Conservation (phyloP, 2,888 invertebrate genomes). For the Drosophila paracracens region DNA sequence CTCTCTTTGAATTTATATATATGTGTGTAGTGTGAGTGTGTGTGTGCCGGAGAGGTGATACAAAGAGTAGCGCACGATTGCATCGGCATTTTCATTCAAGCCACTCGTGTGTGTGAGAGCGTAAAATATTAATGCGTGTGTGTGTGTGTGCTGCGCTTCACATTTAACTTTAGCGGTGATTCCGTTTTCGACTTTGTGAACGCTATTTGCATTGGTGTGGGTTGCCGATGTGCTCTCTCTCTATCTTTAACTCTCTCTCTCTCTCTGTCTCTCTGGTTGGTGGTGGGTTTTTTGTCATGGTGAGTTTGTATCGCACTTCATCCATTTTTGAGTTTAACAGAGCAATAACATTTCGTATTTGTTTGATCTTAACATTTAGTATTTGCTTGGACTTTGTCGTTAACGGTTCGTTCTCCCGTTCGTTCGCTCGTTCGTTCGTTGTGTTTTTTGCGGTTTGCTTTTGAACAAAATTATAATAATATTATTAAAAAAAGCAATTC, state of each 20-base stretch:
- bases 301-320: conserved; percentile 55
- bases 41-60: conserved; percentile 35
- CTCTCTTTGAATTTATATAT: conserved; percentile 7
- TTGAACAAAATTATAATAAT: conserved; percentile 48
- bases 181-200: conserved; percentile 64
- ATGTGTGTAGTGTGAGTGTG: conserved; percentile 7
- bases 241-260: not conserved
- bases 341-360: conserved; percentile 73
- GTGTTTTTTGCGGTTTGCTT: conserved; percentile 65
- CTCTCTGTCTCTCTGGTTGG: conserved; percentile 11
- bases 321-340: conserved; percentile 49
- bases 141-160: conserved; percentile 48
- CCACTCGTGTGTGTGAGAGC: conserved; percentile 44
- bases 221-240: conserved; percentile 17
- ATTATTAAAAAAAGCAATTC: conserved; percentile 36
- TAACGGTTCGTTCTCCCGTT: conserved; percentile 78
- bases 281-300: conserved; percentile 53
- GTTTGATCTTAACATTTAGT: conserved; percentile 78
- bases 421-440: conserved; percentile 71
- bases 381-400: conserved; percentile 84
- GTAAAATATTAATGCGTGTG: conserved; percentile 5
- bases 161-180: conserved; percentile 77
- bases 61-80: conserved; percentile 64
- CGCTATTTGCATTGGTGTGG: conserved; percentile 41
- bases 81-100: conserved; percentile 83